phyloP scores from a whole-genome alignment of 2,888 invertebrate genomes.

The Drosophila ezoana region DNA sequence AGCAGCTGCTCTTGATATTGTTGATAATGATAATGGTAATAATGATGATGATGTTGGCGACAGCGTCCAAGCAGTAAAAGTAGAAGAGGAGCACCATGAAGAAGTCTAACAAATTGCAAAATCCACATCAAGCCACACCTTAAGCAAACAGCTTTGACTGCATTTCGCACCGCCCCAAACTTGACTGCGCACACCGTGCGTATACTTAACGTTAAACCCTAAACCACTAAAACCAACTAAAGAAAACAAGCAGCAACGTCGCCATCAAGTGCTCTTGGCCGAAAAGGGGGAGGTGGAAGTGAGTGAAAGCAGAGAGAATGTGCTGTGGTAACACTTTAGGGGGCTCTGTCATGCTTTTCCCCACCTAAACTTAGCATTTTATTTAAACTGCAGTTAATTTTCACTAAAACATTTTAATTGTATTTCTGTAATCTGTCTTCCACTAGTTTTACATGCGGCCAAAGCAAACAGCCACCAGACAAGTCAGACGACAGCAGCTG shows the following conservation, averaged over 20 bases:
- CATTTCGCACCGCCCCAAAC: slow-evolving; percentile 44
- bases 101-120: slow-evolving; percentile 80
- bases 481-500: slow-evolving; percentile 30
- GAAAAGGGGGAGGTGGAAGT: not conserved
- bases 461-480: slow-evolving; percentile 30
- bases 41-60: slow-evolving; percentile 35
- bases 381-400: slow-evolving; percentile 81
- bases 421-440: slow-evolving; percentile 80
- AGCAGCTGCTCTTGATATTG: slow-evolving; percentile 72
- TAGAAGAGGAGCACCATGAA: slow-evolving; percentile 28
- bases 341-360: slow-evolving; percentile 35
- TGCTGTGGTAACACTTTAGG: slow-evolving; percentile 25
- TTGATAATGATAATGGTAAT: slow-evolving; percentile 49
- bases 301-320: not conserved
- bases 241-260: slow-evolving; percentile 64
- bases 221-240: slow-evolving; percentile 77
- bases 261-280: not conserved
- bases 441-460: slow-evolving; percentile 66
- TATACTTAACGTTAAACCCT: slow-evolving; percentile 78
- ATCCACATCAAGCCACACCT: slow-evolving; percentile 77
- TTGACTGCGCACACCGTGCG: slow-evolving; percentile 69
- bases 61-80: slow-evolving; percentile 45
- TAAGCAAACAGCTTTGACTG: slow-evolving; percentile 61
- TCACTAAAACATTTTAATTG: slow-evolving; percentile 81
- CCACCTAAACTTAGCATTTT: slow-evolving; percentile 74